Conservation (phyloP, 2,888 invertebrate genomes). For the Tetropium fuscum region DNA sequence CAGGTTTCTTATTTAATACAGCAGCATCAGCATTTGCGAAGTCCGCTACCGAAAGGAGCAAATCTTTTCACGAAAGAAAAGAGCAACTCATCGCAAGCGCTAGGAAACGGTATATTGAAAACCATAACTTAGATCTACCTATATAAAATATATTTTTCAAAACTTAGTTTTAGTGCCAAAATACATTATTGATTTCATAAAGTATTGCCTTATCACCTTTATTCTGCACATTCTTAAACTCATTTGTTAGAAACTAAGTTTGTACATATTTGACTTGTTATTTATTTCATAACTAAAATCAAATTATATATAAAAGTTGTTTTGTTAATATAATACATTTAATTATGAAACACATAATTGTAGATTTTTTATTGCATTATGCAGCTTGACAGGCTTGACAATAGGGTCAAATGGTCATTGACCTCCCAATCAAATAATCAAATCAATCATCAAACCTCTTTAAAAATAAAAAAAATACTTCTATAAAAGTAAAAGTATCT, state of each 20-base stretch:
- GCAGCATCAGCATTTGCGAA: conserved; percentile 68
- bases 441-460: too few relatives aligned
- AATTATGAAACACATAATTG: too few relatives aligned
- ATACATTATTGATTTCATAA: conserved; percentile 24
- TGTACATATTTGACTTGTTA: conserved; percentile 41
- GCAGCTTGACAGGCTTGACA: too few relatives aligned
- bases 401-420: too few relatives aligned
- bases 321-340: too few relatives aligned
- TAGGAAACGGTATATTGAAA: conserved; percentile 81
- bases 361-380: too few relatives aligned
- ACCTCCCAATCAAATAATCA: too few relatives aligned
- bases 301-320: background rate
- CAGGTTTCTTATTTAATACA: conserved; percentile 51
- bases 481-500: too few relatives aligned
- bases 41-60: conserved; percentile 73
- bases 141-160: conserved; percentile 39
- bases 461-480: too few relatives aligned
- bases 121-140: conserved; percentile 71
- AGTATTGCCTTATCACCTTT: conserved; percentile 35
- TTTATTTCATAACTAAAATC: conserved; percentile 34
- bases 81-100: conserved; percentile 83
- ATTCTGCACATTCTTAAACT: conserved; percentile 37
- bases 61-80: conserved; percentile 85
- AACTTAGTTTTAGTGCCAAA: conserved; percentile 28
- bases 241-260: conserved; percentile 32